These are phyloP conservation scores for Dynastes grantii DNA, from an alignment of 2,888 invertebrate genomes.

Conservation along the genomic window DNA sequence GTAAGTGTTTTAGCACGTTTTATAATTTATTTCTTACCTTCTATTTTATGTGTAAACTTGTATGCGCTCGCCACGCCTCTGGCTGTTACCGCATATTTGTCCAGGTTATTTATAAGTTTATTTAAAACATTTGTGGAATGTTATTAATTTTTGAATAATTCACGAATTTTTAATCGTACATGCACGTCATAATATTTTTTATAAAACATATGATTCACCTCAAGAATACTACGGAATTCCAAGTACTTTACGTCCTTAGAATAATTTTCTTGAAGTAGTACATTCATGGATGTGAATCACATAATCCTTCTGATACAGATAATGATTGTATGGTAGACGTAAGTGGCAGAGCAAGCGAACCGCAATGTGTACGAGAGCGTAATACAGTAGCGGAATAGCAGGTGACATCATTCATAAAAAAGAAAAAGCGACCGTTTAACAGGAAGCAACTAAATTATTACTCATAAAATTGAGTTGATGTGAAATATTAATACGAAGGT, in stretches of 20 bases:
- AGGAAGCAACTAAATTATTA: slow-evolving; percentile 11
- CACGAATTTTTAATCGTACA: too few species aligned
- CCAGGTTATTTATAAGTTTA: too few species aligned
- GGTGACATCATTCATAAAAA: slow-evolving; percentile 23
- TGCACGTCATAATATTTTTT: too few species aligned
- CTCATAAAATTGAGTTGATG: slow-evolving; percentile 11
- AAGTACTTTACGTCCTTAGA: background rate
- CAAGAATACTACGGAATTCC: too few species aligned
- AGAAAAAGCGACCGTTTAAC: background rate
- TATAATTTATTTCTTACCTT: too few species aligned
- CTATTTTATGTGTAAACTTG: too few species aligned
- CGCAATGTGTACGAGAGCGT: background rate
- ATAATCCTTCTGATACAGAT: background rate
- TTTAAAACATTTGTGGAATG: too few species aligned
- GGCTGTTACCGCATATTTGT: too few species aligned
- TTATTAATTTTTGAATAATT: too few species aligned
- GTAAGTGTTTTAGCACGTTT: too few species aligned
- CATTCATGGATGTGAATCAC: background rate
- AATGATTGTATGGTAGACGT: background rate
- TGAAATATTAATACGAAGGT: background rate
- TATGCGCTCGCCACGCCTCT: too few species aligned
- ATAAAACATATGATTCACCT: too few species aligned
- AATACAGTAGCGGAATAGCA: slow-evolving; percentile 1
- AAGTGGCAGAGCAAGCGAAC: background rate
- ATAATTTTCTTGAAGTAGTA: background rate